These are phyloP conservation scores for Tetragonula clypearis DNA, from an alignment of 1,140 invertebrate genomes.

Conservation along the genomic window DNA sequence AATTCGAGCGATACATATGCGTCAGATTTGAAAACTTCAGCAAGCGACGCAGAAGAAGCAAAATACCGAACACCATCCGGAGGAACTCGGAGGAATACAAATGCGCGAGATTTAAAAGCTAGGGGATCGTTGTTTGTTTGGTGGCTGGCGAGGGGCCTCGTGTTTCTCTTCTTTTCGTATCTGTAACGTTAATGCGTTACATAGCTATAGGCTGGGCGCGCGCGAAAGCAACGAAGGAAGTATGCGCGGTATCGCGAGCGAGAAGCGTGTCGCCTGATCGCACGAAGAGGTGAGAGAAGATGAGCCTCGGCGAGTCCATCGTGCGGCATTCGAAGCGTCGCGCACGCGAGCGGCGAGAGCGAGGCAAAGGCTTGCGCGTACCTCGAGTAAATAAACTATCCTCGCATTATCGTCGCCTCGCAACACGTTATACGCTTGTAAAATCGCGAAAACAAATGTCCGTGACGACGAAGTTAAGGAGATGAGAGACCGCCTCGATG, in stretches of 20 bases:
- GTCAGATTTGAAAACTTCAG: background rate
- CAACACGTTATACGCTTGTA: conserved; percentile 64
- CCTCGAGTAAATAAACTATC: conserved; percentile 67
- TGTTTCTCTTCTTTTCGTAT: conserved; percentile 58
- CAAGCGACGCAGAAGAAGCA: background rate
- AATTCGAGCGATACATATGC: background rate
- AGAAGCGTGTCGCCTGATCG: background rate
- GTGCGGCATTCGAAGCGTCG: conserved; percentile 23
- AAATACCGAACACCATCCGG: background rate
- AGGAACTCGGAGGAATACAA: conserved; percentile 52
- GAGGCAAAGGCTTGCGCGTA: conserved; percentile 8
- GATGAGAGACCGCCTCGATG: conserved; percentile 12
- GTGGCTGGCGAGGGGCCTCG: conserved; percentile 43
- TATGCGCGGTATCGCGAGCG: conserved; percentile 35
- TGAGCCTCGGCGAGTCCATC: background rate
- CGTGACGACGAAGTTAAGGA: conserved; percentile 51
- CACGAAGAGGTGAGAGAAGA: background rate
- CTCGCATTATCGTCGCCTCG: conserved; percentile 67
- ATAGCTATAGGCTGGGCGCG: conserved; percentile 42
- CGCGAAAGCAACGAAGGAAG: conserved; percentile 49
- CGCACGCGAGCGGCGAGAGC: conserved; percentile 5
- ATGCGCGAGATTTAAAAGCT: conserved; percentile 63
- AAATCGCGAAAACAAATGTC: conserved; percentile 70
- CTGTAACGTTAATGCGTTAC: conserved; percentile 74
- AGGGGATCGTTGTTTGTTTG: conserved; percentile 66